These are phyloP conservation scores for Yponomeuta evonymella DNA, from an alignment of 2,888 invertebrate genomes.

Conservation along the genomic window DNA sequence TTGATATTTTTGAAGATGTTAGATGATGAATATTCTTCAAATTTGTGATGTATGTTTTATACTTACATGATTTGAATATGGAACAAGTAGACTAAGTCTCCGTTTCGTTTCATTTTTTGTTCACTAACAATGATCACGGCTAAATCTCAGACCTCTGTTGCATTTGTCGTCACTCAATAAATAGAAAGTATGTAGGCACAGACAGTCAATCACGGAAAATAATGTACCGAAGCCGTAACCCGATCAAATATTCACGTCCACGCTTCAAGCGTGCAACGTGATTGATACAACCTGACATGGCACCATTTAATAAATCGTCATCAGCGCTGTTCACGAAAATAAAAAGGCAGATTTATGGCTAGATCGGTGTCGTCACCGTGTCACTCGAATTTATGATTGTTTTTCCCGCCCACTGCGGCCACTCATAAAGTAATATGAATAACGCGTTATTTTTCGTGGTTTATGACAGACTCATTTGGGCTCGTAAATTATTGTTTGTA, in stretches of 20 bases:
- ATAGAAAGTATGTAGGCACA: background rate
- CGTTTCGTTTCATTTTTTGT: no score
- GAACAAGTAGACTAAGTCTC: no score
- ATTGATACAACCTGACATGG: conserved; percentile 6
- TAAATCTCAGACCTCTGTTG: no score
- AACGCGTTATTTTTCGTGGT: conserved; percentile 40
- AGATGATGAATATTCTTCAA: conserved; percentile 4
- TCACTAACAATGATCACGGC: no score
- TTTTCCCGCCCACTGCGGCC: conserved; percentile 29
- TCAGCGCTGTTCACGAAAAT: conserved; percentile 22
- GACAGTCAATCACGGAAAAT: background rate
- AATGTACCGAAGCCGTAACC: background rate
- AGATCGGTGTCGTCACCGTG: conserved; percentile 26
- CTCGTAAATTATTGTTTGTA: conserved; percentile 45
- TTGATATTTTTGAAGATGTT: background rate
- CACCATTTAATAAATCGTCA: conserved; percentile 12
- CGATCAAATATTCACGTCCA: background rate
- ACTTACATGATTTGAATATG: no score
- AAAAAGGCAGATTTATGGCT: conserved; percentile 22
- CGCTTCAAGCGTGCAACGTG: background rate
- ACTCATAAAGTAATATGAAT: conserved; percentile 33
- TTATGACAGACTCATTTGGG: conserved; percentile 42
- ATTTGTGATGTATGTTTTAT: background rate
- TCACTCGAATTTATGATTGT: conserved; percentile 27
- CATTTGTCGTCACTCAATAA: no score